Base-by-base conservation (phyloP, 1,140 invertebrate species). In the Plodia interpunctella region DNA sequence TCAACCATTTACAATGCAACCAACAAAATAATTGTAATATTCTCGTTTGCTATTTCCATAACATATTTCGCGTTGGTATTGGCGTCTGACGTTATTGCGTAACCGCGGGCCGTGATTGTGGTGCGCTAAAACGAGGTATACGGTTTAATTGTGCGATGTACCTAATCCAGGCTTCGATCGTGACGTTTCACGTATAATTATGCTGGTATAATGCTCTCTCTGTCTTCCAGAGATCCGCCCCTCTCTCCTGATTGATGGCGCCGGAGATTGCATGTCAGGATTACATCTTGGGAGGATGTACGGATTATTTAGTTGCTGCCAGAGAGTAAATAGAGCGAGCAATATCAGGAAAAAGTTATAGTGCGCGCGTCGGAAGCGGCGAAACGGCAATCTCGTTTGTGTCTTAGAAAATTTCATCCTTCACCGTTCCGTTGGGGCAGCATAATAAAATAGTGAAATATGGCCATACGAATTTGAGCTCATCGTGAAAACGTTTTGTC, bases 241-340 rank as follows among this genome's bases (percentile, higher is more conserved):
- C 51, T 53, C 51, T 11, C 21, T 56, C 63, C 74, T 87, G 80
- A 85, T 85, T 87, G 80, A 87, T 87, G 73, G 76, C 72, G 66
- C 72, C 78, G 80, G 80, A 85, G 82, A 85, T 85, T 87, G 80
- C 80, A 84, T 80, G 84, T 84, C 84, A 81, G 82, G 80, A 83
- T 83, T 87, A 87, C 79, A 84, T 81, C 78, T 83, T 74, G 72
- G 71, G 68, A 76, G 78, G 78, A 83, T 79, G 82, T 85, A 73
- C 73, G 81, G 82, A 79, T 83, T 85, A 87, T 81, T 80, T 84
- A 81, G 76, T 80, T 78, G 68, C 71, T 72, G 64, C 68, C 66
- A 68, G 64, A 60, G 69, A 59, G 72, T 72, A 73, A 83, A 80
- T 80, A 74, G 72, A 74, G 68, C 62, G 52, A 67, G 67, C 64